Conservation (phyloP, 1,140 invertebrate species). For the Drosophila gunungcola region DNA sequence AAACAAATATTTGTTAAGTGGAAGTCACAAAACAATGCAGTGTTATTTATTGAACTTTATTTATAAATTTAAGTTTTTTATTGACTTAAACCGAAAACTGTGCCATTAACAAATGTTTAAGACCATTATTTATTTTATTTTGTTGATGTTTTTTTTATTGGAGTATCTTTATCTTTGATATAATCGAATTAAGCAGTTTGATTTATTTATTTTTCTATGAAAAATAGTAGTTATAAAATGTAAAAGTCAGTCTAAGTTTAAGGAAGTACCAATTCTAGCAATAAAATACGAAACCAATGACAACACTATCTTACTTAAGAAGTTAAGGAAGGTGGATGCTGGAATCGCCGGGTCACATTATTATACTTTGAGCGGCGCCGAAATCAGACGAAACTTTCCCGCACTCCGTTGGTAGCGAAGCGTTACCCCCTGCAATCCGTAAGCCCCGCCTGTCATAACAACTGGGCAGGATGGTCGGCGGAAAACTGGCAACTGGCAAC, state of each 20-base stretch:
- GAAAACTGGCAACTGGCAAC: slow-evolving; percentile 23
- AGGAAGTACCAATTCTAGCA: background rate
- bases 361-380: slow-evolving; percentile 75
- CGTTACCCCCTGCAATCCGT: background rate
- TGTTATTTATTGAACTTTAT: too few relatives aligned
- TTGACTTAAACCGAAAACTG: too few relatives aligned
- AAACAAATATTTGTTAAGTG: background rate
- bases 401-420: background rate
- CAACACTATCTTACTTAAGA: slow-evolving; percentile 10
- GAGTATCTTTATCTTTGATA: too few relatives aligned
- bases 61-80: too few relatives aligned
- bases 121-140: too few relatives aligned
- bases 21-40: too few relatives aligned
- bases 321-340: background rate
- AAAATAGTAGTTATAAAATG: too few relatives aligned
- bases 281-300: slow-evolving; percentile 7
- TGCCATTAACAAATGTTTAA: background rate
- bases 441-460: slow-evolving; percentile 58
- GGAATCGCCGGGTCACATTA: slow-evolving; percentile 60
- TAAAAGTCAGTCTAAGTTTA: background rate
- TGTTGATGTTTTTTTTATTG: too few relatives aligned
- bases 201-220: too few relatives aligned
- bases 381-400: slow-evolving; percentile 74
- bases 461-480: slow-evolving; percentile 34
- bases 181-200: too few relatives aligned